A percentile compares a stretch with the other conserved stretches of the same genome.
Conservation (phyloP, 2,888 invertebrate species). For the Subacronicta megacephala region DNA sequence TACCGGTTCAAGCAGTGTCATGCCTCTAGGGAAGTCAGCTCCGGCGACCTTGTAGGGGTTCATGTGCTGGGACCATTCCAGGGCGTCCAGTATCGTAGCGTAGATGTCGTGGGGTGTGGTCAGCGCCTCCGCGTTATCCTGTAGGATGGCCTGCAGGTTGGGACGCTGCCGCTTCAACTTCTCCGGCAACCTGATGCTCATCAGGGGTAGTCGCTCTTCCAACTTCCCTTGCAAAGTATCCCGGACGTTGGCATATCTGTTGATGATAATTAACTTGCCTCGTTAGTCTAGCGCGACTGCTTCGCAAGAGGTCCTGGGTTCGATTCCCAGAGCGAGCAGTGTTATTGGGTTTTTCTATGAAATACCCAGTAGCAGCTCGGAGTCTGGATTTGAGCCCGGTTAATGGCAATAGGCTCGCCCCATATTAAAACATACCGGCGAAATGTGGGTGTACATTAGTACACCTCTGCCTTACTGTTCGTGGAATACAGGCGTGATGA, state of each 20-base stretch:
- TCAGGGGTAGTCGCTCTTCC: conserved; percentile 97
- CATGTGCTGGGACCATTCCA: conserved; percentile 83
- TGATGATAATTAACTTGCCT: no score
- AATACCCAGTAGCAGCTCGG: no score
- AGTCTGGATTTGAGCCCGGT: no score
- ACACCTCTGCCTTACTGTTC: no score
- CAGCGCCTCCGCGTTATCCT: conserved; percentile 91
- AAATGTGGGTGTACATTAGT: no score
- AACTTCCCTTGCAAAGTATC: conserved; percentile 97
- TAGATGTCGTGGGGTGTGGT: conserved; percentile 97
- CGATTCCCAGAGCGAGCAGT: no score
- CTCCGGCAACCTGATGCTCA: conserved; percentile 94
- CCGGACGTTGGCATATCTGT: conserved; percentile 94
- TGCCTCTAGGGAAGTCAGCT: conserved; percentile 87
- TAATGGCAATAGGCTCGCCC: no score
- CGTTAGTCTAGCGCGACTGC: no score
- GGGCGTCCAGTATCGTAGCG: conserved; percentile 90
- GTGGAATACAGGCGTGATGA: no score
- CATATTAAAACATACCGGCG: no score
- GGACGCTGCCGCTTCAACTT: conserved; percentile 91
- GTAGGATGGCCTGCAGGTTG: conserved; percentile 89
- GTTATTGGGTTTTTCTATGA: no score
- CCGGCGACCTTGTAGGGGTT: conserved; percentile 79
- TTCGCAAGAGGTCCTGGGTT: no score
- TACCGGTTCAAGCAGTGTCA: conserved; percentile 91